A percentile compares a stretch with the other conserved stretches of the same genome.
Conservation (phyloP, 2,888 invertebrate genomes). For the Orthosia cruda region DNA sequence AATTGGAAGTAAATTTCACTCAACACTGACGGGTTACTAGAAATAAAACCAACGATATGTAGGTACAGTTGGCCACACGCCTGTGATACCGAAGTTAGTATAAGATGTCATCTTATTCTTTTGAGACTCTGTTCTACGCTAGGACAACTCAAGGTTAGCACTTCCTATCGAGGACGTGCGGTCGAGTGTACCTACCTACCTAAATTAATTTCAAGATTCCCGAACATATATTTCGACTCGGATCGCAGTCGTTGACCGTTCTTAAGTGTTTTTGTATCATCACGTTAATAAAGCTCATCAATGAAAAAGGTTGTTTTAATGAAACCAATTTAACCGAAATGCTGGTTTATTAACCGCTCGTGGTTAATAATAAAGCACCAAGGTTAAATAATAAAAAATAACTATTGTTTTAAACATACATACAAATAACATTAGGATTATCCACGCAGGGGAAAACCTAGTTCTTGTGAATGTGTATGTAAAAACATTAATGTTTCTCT, state of each 20-base stretch:
- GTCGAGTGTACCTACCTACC: too few relatives aligned
- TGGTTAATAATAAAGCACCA: slow-evolving; percentile 16
- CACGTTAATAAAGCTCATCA: slow-evolving; percentile 5
- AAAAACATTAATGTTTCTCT: too few relatives aligned
- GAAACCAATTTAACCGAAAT: slow-evolving; percentile 18
- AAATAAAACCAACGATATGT: too few relatives aligned
- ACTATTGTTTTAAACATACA: background rate
- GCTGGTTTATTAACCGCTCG: slow-evolving; percentile 9
- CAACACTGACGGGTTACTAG: too few relatives aligned
- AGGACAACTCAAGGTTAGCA: too few relatives aligned
- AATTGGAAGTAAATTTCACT: too few relatives aligned
- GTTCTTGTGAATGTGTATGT: too few relatives aligned
- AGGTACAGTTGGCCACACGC: too few relatives aligned
- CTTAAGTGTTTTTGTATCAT: slow-evolving; percentile 9
- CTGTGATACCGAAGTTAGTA: too few relatives aligned
- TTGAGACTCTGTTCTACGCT: too few relatives aligned
- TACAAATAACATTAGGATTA: background rate
- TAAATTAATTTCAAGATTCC: background rate
- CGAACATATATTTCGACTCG: background rate
- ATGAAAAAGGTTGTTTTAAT: slow-evolving; percentile 40
- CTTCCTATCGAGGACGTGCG: too few relatives aligned
- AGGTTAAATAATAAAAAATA: slow-evolving; percentile 22
- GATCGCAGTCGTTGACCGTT: background rate
- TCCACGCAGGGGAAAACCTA: background rate
- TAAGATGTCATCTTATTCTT: too few relatives aligned